These are phyloP conservation scores for Caenorhabditis drosophilae DNA, from an alignment of 2,888 invertebrate species.

Conservation along the genomic window DNA sequence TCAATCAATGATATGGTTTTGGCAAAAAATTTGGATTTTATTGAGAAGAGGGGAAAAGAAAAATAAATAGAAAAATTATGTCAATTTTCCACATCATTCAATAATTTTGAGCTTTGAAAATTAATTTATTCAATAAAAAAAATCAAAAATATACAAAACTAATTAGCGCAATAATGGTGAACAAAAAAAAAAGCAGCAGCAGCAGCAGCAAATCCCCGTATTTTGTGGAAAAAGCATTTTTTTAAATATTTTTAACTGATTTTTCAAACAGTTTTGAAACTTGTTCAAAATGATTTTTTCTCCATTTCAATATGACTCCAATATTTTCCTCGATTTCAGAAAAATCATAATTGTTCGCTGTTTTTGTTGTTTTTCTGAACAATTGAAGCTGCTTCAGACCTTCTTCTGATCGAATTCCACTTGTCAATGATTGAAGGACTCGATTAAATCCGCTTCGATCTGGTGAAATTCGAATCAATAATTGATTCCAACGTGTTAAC, in stretches of 20 bases:
- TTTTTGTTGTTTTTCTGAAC: conserved; percentile 48
- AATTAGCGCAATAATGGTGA: no score
- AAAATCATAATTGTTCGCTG: conserved; percentile 50
- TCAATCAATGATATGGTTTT: no score
- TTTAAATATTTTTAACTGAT: background rate
- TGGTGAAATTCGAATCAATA: conserved; percentile 38
- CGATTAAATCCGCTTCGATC: conserved; percentile 31
- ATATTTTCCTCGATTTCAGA: conserved; percentile 49
- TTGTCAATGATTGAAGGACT: conserved; percentile 12
- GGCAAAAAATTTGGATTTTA: no score
- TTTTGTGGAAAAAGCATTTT: no score
- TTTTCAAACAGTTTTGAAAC: conserved; percentile 47
- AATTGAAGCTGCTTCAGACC: conserved; percentile 33
- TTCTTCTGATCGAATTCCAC: conserved; percentile 15
- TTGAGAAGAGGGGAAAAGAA: no score
- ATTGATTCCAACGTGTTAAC: conserved; percentile 59
- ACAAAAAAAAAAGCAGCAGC: no score
- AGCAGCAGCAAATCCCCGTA: no score
- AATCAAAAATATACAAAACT: no score
- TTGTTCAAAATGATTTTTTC: conserved; percentile 48
- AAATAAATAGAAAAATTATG: no score
- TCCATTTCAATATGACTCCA: conserved; percentile 53
- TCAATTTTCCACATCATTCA: no score
- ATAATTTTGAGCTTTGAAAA: no score
- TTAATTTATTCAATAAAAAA: no score